A percentile compares a stretch with the other conserved stretches of the same genome.
Conservation (phyloP, 1,140 invertebrate genomes). For the Tetramorium alpestre region DNA sequence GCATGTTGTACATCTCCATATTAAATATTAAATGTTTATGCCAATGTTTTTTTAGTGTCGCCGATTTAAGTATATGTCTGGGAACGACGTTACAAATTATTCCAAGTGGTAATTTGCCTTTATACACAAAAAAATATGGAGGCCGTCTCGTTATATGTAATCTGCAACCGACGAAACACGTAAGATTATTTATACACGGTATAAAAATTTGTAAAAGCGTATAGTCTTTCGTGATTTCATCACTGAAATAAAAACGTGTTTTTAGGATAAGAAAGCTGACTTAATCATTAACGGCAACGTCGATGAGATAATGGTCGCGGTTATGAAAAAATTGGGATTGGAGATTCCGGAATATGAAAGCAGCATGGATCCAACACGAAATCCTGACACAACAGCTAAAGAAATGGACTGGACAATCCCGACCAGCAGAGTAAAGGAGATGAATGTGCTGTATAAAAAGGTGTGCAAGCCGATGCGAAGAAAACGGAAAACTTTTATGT, state of each 20-base stretch:
- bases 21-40: background rate
- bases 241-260: conserved; percentile 64
- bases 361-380: conserved; percentile 89
- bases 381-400: conserved; percentile 78
- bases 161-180: conserved; percentile 98
- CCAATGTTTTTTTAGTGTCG: conserved; percentile 87
- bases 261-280: conserved; percentile 96
- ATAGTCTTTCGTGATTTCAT: background rate
- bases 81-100: conserved; percentile 99
- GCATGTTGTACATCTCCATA: background rate
- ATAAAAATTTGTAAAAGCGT: background rate
- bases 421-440: conserved; percentile 84
- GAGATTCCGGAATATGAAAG: conserved; percentile 90
- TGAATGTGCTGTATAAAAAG: conserved; percentile 86
- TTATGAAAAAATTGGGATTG: conserved; percentile 91
- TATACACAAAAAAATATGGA: conserved; percentile 94
- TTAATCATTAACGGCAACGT: conserved; percentile 96
- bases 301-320: conserved; percentile 92
- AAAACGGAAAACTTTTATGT: conserved; percentile 84
- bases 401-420: conserved; percentile 88
- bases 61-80: conserved; percentile 96
- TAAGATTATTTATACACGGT: conserved; percentile 84
- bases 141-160: conserved; percentile 98
- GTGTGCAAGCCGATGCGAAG: conserved; percentile 84
- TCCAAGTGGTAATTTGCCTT: conserved; percentile 97